Evolutionary conservation across 2,113 vertebrate genomes (phyloP).

Genomic region (Polypterus bichir): DNA sequence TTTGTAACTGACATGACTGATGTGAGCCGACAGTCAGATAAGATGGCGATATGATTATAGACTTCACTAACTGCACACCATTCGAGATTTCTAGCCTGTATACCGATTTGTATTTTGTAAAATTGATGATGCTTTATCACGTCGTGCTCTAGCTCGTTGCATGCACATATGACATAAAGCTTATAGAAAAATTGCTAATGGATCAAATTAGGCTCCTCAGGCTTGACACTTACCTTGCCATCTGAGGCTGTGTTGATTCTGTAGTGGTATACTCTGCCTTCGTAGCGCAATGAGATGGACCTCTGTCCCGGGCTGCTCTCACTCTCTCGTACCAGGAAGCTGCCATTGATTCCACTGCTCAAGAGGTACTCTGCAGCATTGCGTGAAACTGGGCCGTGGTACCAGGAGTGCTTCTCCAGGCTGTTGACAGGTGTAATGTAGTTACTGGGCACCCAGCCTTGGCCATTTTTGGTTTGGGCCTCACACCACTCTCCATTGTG

Average conservation of each 20-base stretch:
- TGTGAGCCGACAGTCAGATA: too few species aligned
- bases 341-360: constrained; percentile 70
- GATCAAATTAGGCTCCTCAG: constrained; percentile 1
- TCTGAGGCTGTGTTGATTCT: constrained; percentile 94
- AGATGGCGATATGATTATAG: too few species aligned
- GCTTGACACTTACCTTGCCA: constrained; percentile 60
- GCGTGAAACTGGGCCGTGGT: constrained; percentile 62
- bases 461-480: constrained; percentile 68
- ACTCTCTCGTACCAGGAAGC: constrained; percentile 66
- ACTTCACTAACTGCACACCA: too few species aligned
- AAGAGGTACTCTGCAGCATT: constrained; percentile 66
- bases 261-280: constrained; percentile 92
- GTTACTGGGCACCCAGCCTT: constrained; percentile 74
- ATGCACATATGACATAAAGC: too few species aligned
- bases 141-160: too few species aligned
- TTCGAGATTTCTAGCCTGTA: too few species aligned
- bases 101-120: too few species aligned
- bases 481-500: constrained; percentile 77
- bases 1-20: too few species aligned
- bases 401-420: constrained; percentile 74
- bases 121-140: too few species aligned
- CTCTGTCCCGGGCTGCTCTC: constrained; percentile 70
- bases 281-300: constrained; percentile 61
- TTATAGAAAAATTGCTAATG: too few species aligned
- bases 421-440: constrained; percentile 73